phyloP scores from a whole-genome alignment of 2,797 vertebrate species.

The Eremophila alpestris region DNA sequence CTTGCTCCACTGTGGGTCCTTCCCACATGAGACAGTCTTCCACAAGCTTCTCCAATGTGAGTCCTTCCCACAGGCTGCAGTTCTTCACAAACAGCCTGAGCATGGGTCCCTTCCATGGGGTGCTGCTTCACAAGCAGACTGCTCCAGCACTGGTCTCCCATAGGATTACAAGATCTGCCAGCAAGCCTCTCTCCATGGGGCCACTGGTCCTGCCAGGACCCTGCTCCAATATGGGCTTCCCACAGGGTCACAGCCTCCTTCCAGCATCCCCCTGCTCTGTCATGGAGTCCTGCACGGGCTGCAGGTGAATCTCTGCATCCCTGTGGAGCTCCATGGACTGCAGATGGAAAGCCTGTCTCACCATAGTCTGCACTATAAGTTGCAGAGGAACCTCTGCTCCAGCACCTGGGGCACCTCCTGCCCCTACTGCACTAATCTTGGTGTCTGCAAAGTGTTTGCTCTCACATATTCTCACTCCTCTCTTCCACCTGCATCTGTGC shows the following conservation, averaged over 20 bases:
- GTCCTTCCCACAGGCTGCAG: neutral
- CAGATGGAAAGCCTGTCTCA: neutral
- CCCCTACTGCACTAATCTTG: neutral
- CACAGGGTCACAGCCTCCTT: neutral
- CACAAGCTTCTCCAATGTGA: neutral
- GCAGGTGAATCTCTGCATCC: neutral
- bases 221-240: neutral
- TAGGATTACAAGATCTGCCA: neutral
- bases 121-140: neutral
- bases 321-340: neutral
- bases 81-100: neutral
- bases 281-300: neutral
- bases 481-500: neutral
- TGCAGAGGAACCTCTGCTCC: neutral
- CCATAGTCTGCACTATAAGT: rapidly evolving
- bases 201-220: neutral
- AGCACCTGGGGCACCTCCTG: neutral
- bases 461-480: neutral
- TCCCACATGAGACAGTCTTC: neutral
- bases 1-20: neutral
- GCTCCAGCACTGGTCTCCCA: neutral
- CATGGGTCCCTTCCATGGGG: neutral
- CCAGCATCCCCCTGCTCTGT: neutral
- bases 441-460: neutral
- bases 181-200: neutral